These are phyloP conservation scores for Blastobasis adustella DNA, from an alignment of 2,888 invertebrate species.

Conservation along the genomic window DNA sequence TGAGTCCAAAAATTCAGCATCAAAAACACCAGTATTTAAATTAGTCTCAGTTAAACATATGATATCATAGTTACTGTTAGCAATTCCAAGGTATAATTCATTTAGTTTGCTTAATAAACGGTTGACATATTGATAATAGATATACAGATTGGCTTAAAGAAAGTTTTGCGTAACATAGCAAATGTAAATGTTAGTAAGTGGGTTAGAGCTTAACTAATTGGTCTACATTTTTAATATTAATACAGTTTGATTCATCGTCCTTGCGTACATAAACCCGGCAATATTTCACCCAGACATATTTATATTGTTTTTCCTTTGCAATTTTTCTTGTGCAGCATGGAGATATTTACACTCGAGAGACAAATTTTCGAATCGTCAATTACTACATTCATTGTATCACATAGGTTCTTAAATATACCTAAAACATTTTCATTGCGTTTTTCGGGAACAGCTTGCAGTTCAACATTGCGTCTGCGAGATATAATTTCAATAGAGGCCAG, in stretches of 20 bases:
- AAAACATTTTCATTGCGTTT: slow-evolving; percentile 3
- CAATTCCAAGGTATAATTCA: slow-evolving; percentile 2
- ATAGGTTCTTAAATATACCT: slow-evolving; percentile 2
- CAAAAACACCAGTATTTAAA: slow-evolving; percentile 4
- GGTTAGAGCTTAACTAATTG: background rate
- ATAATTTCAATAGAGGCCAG: slow-evolving; percentile 8
- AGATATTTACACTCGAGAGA: slow-evolving; percentile 7
- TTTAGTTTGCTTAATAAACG: slow-evolving; percentile 3
- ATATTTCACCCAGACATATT: slow-evolving; percentile 6
- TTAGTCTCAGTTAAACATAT: slow-evolving; percentile 6
- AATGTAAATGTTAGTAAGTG: background rate
- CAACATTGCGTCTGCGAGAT: slow-evolving; percentile 9
- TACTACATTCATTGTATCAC: background rate
- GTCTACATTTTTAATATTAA: background rate
- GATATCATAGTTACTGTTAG: slow-evolving; percentile 3
- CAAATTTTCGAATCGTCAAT: slow-evolving; percentile 9
- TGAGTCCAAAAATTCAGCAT: slow-evolving; percentile 3
- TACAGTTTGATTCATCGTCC: background rate
- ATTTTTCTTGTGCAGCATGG: slow-evolving; percentile 1
- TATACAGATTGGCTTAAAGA: background rate
- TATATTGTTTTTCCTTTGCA: slow-evolving; percentile 1
- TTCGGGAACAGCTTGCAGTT: slow-evolving; percentile 12
- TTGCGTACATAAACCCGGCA: slow-evolving; percentile 4
- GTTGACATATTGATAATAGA: slow-evolving; percentile 7
- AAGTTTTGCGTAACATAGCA: background rate